These are phyloP conservation scores for Ceyx margarethae DNA, from an alignment of 2,113 vertebrate genomes.

Conservation along the genomic window DNA sequence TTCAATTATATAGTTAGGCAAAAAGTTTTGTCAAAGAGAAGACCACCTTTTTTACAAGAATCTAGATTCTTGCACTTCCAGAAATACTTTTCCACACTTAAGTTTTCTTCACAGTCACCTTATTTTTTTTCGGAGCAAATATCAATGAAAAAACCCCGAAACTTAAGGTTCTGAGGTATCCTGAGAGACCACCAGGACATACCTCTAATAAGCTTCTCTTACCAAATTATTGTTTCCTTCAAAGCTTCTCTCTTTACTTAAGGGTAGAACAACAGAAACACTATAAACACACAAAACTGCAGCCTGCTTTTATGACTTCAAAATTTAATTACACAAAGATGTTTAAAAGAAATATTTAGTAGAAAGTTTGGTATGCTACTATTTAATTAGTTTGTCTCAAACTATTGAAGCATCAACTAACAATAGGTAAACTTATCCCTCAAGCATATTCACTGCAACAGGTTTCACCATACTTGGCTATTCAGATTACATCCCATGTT, in stretches of 20 bases:
- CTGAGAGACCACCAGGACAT: not conserved
- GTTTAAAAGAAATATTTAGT: not conserved
- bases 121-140: not conserved
- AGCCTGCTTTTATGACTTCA: not conserved
- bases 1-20: not conserved
- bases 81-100: not conserved
- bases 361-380: not conserved
- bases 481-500: not conserved
- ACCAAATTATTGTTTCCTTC: not conserved
- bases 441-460: not conserved
- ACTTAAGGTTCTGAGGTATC: not conserved
- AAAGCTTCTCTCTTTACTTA: not conserved
- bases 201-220: not conserved
- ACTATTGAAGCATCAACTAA: not conserved
- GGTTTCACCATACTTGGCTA: not conserved
- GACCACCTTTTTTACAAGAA: not conserved
- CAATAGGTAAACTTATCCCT: not conserved
- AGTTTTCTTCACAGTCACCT: not conserved
- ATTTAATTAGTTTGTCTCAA: not conserved
- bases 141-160: not conserved
- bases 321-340: not conserved
- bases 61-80: not conserved
- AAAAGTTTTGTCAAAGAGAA: not conserved
- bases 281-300: not conserved
- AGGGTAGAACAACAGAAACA: not conserved